Evolutionary conservation across 2,888 invertebrate species (phyloP), one percentile per base, ranked within the genome.

Genomic region (Drosophila diplacantha): DNA sequence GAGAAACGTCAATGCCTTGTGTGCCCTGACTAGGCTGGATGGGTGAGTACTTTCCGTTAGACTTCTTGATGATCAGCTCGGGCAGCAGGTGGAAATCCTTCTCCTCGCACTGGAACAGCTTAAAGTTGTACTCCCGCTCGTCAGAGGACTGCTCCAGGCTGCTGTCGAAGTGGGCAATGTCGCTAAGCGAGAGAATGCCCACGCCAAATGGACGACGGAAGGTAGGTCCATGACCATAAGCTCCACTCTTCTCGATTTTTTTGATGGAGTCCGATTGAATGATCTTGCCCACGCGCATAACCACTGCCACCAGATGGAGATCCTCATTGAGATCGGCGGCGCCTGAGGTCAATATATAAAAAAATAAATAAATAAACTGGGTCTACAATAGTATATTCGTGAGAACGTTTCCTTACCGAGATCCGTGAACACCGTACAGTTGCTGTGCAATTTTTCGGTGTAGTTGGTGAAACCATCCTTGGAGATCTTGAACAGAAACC

Each of bases 391-490:
- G 3, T n/a, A 16, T 34, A 3, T 34, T n/a, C 6, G 1, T 7
- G n/a, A 7, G 8, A 32, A 3, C 6, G n/a, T 2, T 11, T 16
- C 87, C 89, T 88, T 78, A 92, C 93, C 89, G 80, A 92, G 76
- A 74, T 90, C 93, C 20, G 96, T 95, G 87, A 97, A 97, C 60
- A 97, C 92, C 22, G 96, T 96, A 86, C 95, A 95, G 87, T 95
- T 95, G 82, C 94, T 94, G 86, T 95, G 94, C 76, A 96, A 88
- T 84, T 95, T 93, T 83, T 96, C 96, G 69, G 95, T 92, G 87
- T 96, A 95, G 88, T 95, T 95, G 16, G 96, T 94, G 89, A 96
- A 95, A 14, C 96, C 96, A 83, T 96, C 95, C 87, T 95, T 95
- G 72, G 95, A 94, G 88, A 96, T 94, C 87, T 93, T 92, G 77